phyloP scores from a whole-genome alignment of 2,113 vertebrate species.

The Osmerus mordax region DNA sequence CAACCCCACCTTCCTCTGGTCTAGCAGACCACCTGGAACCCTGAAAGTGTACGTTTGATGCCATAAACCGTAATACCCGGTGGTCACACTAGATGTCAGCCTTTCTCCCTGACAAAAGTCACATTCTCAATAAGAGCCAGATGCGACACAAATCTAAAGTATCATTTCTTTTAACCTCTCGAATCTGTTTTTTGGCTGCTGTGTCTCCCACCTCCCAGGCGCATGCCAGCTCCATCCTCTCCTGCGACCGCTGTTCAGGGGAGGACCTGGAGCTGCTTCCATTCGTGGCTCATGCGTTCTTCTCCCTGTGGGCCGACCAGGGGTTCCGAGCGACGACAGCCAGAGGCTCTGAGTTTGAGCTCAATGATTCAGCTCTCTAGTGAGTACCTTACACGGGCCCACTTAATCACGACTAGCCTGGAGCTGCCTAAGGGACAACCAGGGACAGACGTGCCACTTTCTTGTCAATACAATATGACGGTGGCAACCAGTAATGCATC shows the following conservation, averaged over 20 bases:
- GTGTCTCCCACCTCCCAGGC: conserved; percentile 35
- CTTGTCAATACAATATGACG: conserved; percentile 20
- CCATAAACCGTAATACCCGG: conserved; percentile 19
- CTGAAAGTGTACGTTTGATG: neutral
- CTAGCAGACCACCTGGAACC: neutral
- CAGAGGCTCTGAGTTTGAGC: conserved; percentile 71
- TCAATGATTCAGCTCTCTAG: conserved; percentile 79
- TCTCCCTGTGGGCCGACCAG: conserved; percentile 70
- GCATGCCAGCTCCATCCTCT: conserved; percentile 68
- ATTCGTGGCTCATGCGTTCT: conserved; percentile 67
- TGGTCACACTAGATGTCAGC: conserved; percentile 48
- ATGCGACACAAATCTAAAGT: neutral
- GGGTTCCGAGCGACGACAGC: conserved; percentile 63
- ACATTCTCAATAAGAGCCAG: neutral
- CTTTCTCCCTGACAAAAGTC: conserved; percentile 6
- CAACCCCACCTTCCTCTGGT: neutral
- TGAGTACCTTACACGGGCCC: conserved; percentile 55
- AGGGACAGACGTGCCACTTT: conserved; percentile 4
- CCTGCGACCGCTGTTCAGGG: conserved; percentile 69
- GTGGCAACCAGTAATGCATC: conserved; percentile 26
- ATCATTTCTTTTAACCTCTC: neutral
- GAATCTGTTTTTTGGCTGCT: neutral
- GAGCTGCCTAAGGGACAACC: conserved; percentile 44
- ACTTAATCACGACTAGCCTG: neutral
- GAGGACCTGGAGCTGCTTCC: conserved; percentile 71